Evolutionary conservation across 2,888 invertebrate genomes (phyloP).

Genomic region (Drosophila cognata): DNA sequence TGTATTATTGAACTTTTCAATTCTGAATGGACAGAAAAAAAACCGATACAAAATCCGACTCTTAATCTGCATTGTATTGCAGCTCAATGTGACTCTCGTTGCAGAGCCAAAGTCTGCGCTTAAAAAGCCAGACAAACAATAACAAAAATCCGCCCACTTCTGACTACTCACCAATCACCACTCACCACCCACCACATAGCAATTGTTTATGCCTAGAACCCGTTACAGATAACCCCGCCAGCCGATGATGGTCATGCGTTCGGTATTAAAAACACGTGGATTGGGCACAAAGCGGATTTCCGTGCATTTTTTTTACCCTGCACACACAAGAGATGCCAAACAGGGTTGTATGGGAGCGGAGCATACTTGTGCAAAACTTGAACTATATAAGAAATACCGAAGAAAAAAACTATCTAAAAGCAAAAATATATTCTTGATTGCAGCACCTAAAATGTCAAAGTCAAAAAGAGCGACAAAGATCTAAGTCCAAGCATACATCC

Average conservation of each 20-base stretch:
- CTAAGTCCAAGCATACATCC: not conserved
- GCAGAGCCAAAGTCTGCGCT: slow-evolving; percentile 47
- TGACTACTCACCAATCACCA: slow-evolving; percentile 22
- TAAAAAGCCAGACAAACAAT: slow-evolving; percentile 68
- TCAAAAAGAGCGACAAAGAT: not conserved
- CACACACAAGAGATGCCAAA: not conserved
- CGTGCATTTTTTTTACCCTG: slow-evolving; percentile 46
- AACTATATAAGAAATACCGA: not conserved
- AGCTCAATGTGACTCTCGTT: slow-evolving; percentile 53
- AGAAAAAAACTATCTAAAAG: not conserved
- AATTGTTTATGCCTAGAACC: slow-evolving; percentile 25
- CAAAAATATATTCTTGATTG: not conserved
- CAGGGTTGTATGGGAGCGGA: not conserved
- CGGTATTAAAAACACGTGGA: slow-evolving; percentile 64
- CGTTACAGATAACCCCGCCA: slow-evolving; percentile 18
- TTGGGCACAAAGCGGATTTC: slow-evolving; percentile 79
- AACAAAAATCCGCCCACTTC: slow-evolving; percentile 41
- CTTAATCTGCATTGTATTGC: slow-evolving; percentile 71
- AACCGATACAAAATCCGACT: slow-evolving; percentile 37
- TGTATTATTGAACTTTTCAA: slow-evolving; percentile 58
- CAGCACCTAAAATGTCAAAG: not conserved
- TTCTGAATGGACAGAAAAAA: slow-evolving; percentile 39
- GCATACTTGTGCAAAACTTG: not conserved
- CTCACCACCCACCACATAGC: slow-evolving; percentile 10
- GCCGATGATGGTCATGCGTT: slow-evolving; percentile 49